Evolutionary conservation across 2,888 invertebrate genomes (phyloP).

Genomic region (Drosophila gaucha): DNA sequence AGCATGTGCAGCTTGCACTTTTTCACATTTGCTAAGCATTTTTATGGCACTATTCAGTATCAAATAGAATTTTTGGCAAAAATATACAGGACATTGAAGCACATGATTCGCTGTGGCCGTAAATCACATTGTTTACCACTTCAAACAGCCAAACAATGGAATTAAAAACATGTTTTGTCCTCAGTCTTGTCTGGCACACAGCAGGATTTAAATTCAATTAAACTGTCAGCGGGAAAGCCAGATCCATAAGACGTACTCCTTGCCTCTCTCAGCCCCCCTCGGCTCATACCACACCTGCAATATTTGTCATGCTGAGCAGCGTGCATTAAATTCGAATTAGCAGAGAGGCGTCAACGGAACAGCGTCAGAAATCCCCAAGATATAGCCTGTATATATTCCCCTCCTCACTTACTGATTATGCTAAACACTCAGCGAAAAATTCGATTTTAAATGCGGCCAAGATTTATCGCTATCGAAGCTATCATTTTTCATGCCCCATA

Average conservation of each 20-base stretch:
- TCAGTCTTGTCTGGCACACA: conserved; percentile 28
- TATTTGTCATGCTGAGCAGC: conserved; percentile 66
- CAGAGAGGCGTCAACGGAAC: conserved; percentile 31
- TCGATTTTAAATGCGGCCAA: conserved; percentile 62
- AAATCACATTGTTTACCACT: conserved; percentile 67
- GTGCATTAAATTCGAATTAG: conserved; percentile 78
- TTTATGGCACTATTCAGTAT: conserved; percentile 24
- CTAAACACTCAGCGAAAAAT: conserved; percentile 60
- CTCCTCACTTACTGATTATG: conserved; percentile 31
- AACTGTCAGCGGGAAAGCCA: conserved; percentile 68
- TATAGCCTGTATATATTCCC: neutral
- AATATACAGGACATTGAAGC: conserved; percentile 8
- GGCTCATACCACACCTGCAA: conserved; percentile 43
- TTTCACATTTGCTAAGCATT: conserved; percentile 38
- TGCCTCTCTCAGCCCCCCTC: neutral
- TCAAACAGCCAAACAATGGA: conserved; percentile 61
- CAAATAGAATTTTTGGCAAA: too few relatives aligned
- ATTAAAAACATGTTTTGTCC: conserved; percentile 34
- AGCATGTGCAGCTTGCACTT: conserved; percentile 49
- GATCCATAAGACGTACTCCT: conserved; percentile 14
- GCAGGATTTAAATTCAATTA: conserved; percentile 75
- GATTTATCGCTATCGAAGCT: conserved; percentile 66
- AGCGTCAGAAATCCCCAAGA: conserved; percentile 5
- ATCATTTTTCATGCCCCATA: conserved; percentile 57
- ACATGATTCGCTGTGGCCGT: conserved; percentile 30